phyloP scores from a whole-genome alignment of 2,113 vertebrate genomes.

The Carettochelys insculpta region DNA sequence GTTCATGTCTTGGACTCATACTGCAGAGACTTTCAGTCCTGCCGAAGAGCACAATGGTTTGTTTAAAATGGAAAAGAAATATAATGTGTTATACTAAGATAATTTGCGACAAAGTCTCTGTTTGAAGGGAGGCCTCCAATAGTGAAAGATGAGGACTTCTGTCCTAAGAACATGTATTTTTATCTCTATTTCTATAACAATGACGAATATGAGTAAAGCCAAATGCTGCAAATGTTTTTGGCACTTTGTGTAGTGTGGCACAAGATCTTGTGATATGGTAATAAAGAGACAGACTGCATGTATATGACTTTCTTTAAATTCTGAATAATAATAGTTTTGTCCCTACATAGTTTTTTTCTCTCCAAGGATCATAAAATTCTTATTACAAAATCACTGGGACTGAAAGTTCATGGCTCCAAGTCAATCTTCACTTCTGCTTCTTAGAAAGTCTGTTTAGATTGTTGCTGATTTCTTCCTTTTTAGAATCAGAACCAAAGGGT shows the following conservation, averaged over 20 bases:
- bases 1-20: neutral
- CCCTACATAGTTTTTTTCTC: too few relatives aligned
- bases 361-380: too few relatives aligned
- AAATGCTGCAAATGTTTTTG: too few relatives aligned
- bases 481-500: neutral
- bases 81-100: neutral
- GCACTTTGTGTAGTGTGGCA: too few relatives aligned
- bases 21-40: neutral
- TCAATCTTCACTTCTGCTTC: neutral
- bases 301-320: too few relatives aligned
- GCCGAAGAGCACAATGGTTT: neutral
- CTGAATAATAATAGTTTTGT: too few relatives aligned
- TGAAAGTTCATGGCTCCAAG: neutral
- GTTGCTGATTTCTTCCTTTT: neutral
- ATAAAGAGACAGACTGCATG: too few relatives aligned
- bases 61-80: neutral
- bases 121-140: neutral
- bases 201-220: too few relatives aligned
- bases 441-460: neutral
- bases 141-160: neutral
- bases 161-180: neutral
- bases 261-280: too few relatives aligned
- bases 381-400: neutral
- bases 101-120: neutral
- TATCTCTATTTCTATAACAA: neutral